Conservation (phyloP, 1,140 invertebrate genomes). For the Eriocheir sinensis region DNA sequence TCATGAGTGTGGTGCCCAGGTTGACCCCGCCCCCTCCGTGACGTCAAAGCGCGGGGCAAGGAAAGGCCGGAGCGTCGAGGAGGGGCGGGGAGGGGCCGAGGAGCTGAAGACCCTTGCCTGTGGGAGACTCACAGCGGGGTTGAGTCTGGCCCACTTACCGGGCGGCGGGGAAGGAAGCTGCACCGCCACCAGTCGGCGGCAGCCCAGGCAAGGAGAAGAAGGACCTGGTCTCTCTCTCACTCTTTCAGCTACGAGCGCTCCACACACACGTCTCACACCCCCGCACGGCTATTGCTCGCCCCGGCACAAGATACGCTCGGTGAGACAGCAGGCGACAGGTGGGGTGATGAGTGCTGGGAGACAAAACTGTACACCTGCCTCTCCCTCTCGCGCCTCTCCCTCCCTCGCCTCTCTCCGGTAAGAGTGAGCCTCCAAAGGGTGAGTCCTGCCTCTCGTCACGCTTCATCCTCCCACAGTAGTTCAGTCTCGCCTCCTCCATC, state of each 20-base stretch:
- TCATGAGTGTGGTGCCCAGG: not conserved
- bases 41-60: constrained; percentile 3
- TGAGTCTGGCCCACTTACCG: not conserved
- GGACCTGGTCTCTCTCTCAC: too few relatives aligned
- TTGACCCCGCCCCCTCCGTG: not conserved
- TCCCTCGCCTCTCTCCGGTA: too few relatives aligned
- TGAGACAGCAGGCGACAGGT: not conserved
- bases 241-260: not conserved
- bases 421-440: not conserved
- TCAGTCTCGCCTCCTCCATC: not conserved
- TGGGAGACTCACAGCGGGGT: constrained; percentile 8
- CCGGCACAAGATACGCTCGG: too few relatives aligned
- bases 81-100: not conserved
- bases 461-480: not conserved
- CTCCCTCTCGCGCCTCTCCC: not conserved
- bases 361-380: not conserved
- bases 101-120: not conserved
- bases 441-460: not conserved
- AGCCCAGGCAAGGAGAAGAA: not conserved
- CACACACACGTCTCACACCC: not conserved
- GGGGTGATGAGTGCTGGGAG: not conserved
- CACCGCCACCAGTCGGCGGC: not conserved
- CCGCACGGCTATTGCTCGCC: not conserved
- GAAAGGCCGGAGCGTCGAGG: too few relatives aligned
- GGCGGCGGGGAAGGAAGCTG: not conserved